Percentiles rank a stretch among this genome's conserved stretches.
phyloP scores from a whole-genome alignment of 2,797 vertebrate genomes.

The Pygocentrus nattereri region DNA sequence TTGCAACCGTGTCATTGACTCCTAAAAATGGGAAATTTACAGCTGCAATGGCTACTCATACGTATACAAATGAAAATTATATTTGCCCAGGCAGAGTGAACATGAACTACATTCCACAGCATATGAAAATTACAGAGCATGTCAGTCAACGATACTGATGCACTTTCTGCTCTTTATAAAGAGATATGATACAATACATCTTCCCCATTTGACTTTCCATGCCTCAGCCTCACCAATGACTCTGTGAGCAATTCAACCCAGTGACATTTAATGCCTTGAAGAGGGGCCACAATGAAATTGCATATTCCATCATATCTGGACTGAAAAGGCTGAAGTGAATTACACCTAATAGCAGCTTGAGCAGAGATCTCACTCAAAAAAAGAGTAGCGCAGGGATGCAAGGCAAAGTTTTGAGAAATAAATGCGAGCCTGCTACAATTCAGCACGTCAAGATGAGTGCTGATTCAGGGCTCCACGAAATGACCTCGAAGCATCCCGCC shows the following conservation, averaged over 20 bases:
- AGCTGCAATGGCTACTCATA: not conserved
- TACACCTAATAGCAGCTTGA: conserved; percentile 34
- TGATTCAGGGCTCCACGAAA: conserved; percentile 41
- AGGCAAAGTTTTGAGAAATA: conserved; percentile 54
- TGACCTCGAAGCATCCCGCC: conserved; percentile 44
- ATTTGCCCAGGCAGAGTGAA: not conserved
- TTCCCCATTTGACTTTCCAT: conserved; percentile 18
- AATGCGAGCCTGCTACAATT: conserved; percentile 34
- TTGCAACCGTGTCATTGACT: not conserved
- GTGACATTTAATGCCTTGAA: conserved; percentile 43
- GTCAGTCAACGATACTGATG: conserved; percentile 26
- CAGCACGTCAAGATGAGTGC: conserved; percentile 46
- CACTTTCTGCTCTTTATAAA: not conserved
- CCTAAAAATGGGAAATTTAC: conserved; percentile 2
- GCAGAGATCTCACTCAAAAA: not conserved
- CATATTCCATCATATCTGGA: conserved; percentile 46
- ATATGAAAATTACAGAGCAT: conserved; percentile 1
- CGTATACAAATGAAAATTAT: not conserved
- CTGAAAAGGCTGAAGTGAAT: conserved; percentile 32
- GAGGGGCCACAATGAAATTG: conserved; percentile 29
- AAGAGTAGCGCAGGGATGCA: conserved; percentile 32
- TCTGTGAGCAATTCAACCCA: conserved; percentile 38
- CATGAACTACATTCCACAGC: not conserved
- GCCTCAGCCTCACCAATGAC: conserved; percentile 25
- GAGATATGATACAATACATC: conserved; percentile 9